Evolutionary conservation across 2,888 invertebrate genomes (phyloP), one percentile per base, ranked within the genome.

Genomic region (Melolontha melolontha): DNA sequence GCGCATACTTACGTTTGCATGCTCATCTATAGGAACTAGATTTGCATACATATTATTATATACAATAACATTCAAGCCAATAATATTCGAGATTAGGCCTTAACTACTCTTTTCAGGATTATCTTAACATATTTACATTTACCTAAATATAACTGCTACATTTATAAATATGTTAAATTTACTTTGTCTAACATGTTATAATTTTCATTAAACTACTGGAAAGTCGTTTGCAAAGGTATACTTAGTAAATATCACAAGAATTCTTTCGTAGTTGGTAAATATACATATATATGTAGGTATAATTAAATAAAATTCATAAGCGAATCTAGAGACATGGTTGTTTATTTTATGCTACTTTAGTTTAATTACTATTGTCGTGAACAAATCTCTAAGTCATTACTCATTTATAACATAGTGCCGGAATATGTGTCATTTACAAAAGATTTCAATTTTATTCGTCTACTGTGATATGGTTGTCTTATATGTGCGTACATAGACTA

Each of bases 161-260:
- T 16, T 57, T 49, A 52, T 16, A 12, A 47, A 47, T 59, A 59
- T 52, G n/a, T 42, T 59, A 42, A 40, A 17, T 40, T 55, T 55
- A 55, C 5, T 54, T n/a, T 11, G 6, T 44, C 5, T 44, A 14
- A 44, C 44, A 44, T 44, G 1, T 34, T 8, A 34, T 6, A 34
- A 6, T 2, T 34, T 34, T 34, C 16, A 44, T 47, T 29, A 34
- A 42, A 57, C 57, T 59, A 47, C 47, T 47, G 47, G 29, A 59
- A 47, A 59, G 59, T 47, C 59, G 59, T 47, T 59, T 47, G 47
- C 47, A 59, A 47, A 59, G 47, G 27, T 47, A 16, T 59, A 44
- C 29, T 47, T 11, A 57, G 70, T 72, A 70, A 72, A 72, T 72
- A 72, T 72, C 72, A 72, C 72, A 72, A 70, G 71, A 70, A 71